Percentiles rank a stretch among this genome's conserved stretches.
Evolutionary conservation across 2,888 invertebrate species (phyloP).

Genomic region (Drosophila prolongata): DNA sequence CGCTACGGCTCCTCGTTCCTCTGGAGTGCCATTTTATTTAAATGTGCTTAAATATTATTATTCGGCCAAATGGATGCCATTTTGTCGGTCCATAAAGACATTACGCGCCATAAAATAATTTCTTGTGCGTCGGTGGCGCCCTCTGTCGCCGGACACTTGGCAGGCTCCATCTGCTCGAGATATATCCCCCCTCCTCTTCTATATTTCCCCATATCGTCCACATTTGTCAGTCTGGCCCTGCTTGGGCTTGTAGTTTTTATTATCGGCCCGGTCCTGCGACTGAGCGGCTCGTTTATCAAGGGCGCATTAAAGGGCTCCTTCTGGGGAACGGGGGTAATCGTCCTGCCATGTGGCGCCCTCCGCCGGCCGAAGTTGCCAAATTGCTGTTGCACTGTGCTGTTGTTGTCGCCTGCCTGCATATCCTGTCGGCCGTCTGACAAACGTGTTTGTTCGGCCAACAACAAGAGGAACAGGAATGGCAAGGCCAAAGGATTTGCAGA

Average conservation of each 20-base stretch:
- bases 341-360: conserved; percentile 67
- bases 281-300: conserved; percentile 69
- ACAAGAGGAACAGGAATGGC: conserved; percentile 27
- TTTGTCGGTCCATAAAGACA: conserved; percentile 77
- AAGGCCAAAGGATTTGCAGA: conserved; percentile 25
- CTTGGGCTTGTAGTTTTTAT: conserved; percentile 50
- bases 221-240: conserved; percentile 70
- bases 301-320: conserved; percentile 66
- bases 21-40: conserved; percentile 50
- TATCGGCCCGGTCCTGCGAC: conserved; percentile 39
- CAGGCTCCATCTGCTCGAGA: conserved; percentile 22
- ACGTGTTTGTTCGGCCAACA: conserved; percentile 66
- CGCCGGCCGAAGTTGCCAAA: conserved; percentile 64
- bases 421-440: conserved; percentile 65
- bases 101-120: conserved; percentile 82
- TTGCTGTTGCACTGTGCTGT: conserved; percentile 60
- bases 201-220: neutral
- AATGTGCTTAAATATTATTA: conserved; percentile 61
- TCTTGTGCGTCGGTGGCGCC: conserved; percentile 51
- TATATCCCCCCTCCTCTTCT: neutral
- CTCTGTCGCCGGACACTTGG: conserved; percentile 58
- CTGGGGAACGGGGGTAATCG: conserved; percentile 24
- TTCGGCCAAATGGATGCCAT: conserved; percentile 58
- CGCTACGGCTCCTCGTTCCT: conserved; percentile 25
- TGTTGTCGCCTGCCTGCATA: conserved; percentile 60